Base-by-base conservation (phyloP, 2,113 vertebrate genomes). In the Carassius carassius region DNA sequence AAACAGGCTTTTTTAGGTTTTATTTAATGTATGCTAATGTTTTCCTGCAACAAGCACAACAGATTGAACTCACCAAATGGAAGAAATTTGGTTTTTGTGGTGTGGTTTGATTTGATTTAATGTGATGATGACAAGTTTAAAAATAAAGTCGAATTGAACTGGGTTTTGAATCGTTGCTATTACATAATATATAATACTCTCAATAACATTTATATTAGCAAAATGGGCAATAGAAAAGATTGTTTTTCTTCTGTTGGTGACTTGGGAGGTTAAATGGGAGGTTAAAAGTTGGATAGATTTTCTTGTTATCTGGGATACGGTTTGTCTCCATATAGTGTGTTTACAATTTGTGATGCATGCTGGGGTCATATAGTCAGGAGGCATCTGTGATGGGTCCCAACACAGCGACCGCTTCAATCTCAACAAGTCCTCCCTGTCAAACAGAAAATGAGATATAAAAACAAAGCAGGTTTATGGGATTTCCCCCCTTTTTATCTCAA, bases 391-490 rank as follows among this genome's bases (percentile, higher is more conserved):
- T 89, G 29, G 93, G 93, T 21, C 94, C 92, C 25, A 94, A 49
- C 0, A 94, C 92, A 44, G 91, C 94, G 0, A 95, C 72, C 0
- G 94, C 94, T 86, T 95, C 94, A 1, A 95, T 95, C 88, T 95
- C 94, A 88, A 95, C 93, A 87, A 93, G 91, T 3, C 92, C 94
- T 8, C 92, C 93, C 95, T 95, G 81, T 78, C 62, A 35, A 87
- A 35, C 85, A 72, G 12, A 84, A 21, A 44, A n/a, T 13, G 11
- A 44, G 37, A 21, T 72, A n/a, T 44, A 16, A 75, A 25, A 10
- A 17, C 44, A 51, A 7, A 19, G 6, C 54, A 58, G 6, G 19
- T 58, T 21, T 9, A 56, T 56, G 51, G 11, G 10, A 63, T 13
- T 13, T 13, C n/a, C 23, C 51, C 12, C 23, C 0, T 63, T 25